Conservation (phyloP, 2,888 invertebrate genomes). For the Bimastos eiseni region DNA sequence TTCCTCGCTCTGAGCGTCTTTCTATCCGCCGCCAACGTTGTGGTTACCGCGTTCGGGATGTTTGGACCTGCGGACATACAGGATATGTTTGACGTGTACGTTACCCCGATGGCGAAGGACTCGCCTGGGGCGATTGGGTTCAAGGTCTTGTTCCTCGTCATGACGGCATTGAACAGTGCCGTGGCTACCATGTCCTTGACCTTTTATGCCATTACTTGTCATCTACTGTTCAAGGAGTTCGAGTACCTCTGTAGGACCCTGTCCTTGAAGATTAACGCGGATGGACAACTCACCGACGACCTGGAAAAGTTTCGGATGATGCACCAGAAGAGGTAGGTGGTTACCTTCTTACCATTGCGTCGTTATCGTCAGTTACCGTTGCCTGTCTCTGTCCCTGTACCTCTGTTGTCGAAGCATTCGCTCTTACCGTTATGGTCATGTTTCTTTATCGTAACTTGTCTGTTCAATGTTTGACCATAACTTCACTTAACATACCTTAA, state of each 20-base stretch:
- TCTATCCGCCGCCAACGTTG: conserved; percentile 36
- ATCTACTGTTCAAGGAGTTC: conserved; percentile 44
- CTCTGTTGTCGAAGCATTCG: too few species aligned
- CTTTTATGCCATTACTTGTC: conserved; percentile 41
- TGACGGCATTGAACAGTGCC: conserved; percentile 34
- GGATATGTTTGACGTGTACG: conserved; percentile 35
- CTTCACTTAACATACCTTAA: not conserved
- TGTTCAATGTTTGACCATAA: too few species aligned
- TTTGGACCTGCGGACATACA: conserved; percentile 23
- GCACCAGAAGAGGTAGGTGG: conserved; percentile 28
- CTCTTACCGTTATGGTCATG: too few species aligned
- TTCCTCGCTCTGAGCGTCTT: conserved; percentile 36
- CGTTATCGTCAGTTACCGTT: too few species aligned
- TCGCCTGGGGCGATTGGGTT: conserved; percentile 29
- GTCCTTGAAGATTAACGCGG: conserved; percentile 39
- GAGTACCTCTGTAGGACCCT: conserved; percentile 40
- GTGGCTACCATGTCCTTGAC: conserved; percentile 39
- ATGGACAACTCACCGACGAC: conserved; percentile 41
- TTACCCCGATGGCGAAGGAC: conserved; percentile 32
- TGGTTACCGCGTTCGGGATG: conserved; percentile 38
- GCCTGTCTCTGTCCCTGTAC: too few species aligned
- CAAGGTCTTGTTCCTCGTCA: conserved; percentile 39
- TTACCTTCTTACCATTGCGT: not conserved
- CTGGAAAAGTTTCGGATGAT: conserved; percentile 47
- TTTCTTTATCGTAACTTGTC: not conserved